Base-by-base conservation (phyloP, 1,140 invertebrate genomes). In the Bombus pascuorum region DNA sequence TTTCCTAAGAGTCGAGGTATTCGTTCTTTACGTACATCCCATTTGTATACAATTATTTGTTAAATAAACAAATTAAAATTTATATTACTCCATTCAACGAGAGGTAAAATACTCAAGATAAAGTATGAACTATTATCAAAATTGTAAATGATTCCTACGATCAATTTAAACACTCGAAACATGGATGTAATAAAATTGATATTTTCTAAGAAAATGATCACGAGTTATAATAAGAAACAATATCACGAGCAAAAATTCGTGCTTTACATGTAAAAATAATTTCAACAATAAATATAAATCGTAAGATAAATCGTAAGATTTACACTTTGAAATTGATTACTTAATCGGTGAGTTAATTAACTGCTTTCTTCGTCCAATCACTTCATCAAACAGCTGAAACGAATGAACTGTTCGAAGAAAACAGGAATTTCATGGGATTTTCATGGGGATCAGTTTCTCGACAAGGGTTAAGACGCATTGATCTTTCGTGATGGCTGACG, bases 361-460 rank as follows among this genome's bases (percentile, higher is more conserved):
- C 28, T 32, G 39, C 12, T n/a, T 42, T 0, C n/a, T 10, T 32
- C 18, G 28, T 37, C 0, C 25, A 18, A 32, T 53, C 71, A 6
- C n/a, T 42, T 73, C 8, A 28, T 62, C 59, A 37, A 44, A 59
- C 28, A 42, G 2, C 39, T 25, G 39, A 10, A n/a, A 42, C 80
- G 70, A 81, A 81, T 28, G 28, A n/a, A 12, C 25, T 8, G 32
- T 28, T 82, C 4, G 32, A 47, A 25, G 57, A 74, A 57, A 73
- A 57, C 71, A 74, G n/a, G 15, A 82, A 73, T 82, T 82, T 82
- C n/a, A 74, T 65, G 32, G 32, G 80, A 47, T 82, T 82, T 81
- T 72, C 79, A 81, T 62, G 79, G 68, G 15, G 42, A 53, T 70
- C 44, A 10, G 18, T 34, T 59, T 18, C 25, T 42, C 47, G 68